phyloP scores from a whole-genome alignment of 2,113 vertebrate species.

The Carassius gibelio region DNA sequence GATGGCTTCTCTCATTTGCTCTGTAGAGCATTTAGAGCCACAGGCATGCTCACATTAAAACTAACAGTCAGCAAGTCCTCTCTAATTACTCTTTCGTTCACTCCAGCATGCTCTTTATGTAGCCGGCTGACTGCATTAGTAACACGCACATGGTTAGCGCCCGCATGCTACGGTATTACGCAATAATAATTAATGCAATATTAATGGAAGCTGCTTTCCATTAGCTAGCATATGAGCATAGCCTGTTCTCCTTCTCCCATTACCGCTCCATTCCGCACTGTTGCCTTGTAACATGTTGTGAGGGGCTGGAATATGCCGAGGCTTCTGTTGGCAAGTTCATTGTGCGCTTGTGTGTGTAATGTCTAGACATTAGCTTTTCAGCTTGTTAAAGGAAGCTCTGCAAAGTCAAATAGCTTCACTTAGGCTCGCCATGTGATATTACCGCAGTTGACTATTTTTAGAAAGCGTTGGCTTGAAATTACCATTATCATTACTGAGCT shows the following conservation, averaged over 20 bases:
- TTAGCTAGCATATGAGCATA: conserved; percentile 52
- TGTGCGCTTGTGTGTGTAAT: conserved; percentile 24
- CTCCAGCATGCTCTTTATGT: conserved; percentile 30
- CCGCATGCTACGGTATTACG: neutral
- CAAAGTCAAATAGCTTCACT: conserved; percentile 2
- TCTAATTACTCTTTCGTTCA: conserved; percentile 46
- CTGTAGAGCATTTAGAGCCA: conserved; percentile 40
- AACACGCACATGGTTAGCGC: neutral
- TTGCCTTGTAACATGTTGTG: conserved; percentile 28
- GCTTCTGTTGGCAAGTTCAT: conserved; percentile 19
- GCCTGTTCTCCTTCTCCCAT: conserved; percentile 26
- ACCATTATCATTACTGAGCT: neutral
- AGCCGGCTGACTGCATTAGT: conserved; percentile 41
- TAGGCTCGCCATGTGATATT: neutral
- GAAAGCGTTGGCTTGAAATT: neutral
- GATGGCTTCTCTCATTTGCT: conserved; percentile 36
- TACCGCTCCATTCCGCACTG: conserved; percentile 13
- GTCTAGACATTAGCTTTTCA: conserved; percentile 40
- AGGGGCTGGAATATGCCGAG: neutral
- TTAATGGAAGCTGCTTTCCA: conserved; percentile 57
- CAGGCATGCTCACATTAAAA: conserved; percentile 34
- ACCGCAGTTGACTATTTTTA: neutral
- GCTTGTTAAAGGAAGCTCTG: conserved; percentile 26
- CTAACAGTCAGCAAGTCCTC: conserved; percentile 39
- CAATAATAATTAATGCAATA: conserved; percentile 57